Percentiles rank a stretch among this genome's conserved stretches.
Evolutionary conservation across 2,888 invertebrate genomes (phyloP).

Genomic region (Scelioninae gen. 2): DNA sequence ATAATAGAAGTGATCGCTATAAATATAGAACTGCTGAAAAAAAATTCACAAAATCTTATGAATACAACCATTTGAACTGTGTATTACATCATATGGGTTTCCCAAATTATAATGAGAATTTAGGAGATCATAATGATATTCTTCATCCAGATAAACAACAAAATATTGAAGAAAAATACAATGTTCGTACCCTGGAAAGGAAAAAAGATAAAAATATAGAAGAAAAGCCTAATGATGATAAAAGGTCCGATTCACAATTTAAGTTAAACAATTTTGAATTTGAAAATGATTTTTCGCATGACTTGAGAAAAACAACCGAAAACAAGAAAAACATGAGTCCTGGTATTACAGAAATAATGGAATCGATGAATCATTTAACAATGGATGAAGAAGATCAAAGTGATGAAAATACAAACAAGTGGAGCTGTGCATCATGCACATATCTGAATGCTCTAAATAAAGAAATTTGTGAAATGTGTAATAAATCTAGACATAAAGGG

Average conservation of each 20-base stretch:
- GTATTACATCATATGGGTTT: conserved; percentile 86
- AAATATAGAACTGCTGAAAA: conserved; percentile 65
- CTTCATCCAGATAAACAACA: conserved; percentile 72
- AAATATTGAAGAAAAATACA: conserved; percentile 60
- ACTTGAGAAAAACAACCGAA: conserved; percentile 19
- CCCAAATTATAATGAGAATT: conserved; percentile 82
- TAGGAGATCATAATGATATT: conserved; percentile 82
- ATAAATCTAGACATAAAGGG: conserved; percentile 79
- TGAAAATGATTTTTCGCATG: conserved; percentile 19
- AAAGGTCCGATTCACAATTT: conserved; percentile 54
- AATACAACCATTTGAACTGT: conserved; percentile 84
- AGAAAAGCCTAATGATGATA: conserved; percentile 56
- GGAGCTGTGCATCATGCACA: conserved; percentile 86
- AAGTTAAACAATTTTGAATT: conserved; percentile 15
- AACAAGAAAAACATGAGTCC: conserved; percentile 56
- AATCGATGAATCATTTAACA: conserved; percentile 32
- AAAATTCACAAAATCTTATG: conserved; percentile 57
- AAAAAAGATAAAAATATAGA: conserved; percentile 58
- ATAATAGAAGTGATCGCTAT: conserved; percentile 60
- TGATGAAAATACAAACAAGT: conserved; percentile 67
- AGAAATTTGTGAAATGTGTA: conserved; percentile 86
- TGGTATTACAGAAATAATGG: conserved; percentile 28
- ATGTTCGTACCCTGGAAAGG: conserved; percentile 59
- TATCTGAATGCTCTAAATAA: conserved; percentile 78
- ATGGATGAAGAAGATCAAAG: conserved; percentile 1